These are phyloP conservation scores for Neopipo cinnamomea DNA, from an alignment of 2,113 vertebrate genomes.

Conservation along the genomic window DNA sequence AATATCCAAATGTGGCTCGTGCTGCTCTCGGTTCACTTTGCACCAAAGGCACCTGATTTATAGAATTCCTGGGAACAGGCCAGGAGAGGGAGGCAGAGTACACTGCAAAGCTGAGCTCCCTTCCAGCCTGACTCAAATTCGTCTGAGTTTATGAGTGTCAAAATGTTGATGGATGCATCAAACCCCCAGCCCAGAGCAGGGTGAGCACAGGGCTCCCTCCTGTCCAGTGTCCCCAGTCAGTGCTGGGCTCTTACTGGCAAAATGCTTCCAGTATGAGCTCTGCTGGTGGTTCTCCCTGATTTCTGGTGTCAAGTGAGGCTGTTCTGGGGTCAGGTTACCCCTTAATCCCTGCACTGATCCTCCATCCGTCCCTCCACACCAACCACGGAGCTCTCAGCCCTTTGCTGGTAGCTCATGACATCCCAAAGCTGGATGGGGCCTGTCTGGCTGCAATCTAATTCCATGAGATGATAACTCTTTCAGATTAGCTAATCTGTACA, in stretches of 20 bases:
- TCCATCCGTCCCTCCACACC: neutral
- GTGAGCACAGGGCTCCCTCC: neutral
- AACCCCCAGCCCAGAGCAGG: rapidly evolving
- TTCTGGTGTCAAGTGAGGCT: rapidly evolving
- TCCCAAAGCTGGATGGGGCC: rapidly evolving
- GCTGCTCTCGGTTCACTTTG: neutral
- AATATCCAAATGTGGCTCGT: rapidly evolving
- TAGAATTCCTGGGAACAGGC: neutral
- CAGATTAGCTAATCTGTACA: neutral
- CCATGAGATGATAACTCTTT: rapidly evolving
- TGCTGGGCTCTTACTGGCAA: rapidly evolving
- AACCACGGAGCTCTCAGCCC: rapidly evolving
- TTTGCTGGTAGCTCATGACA: rapidly evolving
- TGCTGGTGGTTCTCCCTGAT: rapidly evolving
- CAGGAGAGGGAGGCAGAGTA: conserved; percentile 76
- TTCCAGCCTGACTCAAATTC: rapidly evolving
- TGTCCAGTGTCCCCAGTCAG: rapidly evolving
- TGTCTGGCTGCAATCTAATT: neutral
- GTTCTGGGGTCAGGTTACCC: neutral
- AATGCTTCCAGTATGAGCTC: rapidly evolving
- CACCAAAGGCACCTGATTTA: rapidly evolving
- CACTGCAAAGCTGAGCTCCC: neutral
- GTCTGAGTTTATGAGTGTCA: rapidly evolving
- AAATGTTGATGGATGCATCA: rapidly evolving
- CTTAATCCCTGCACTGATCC: neutral